Percentiles rank a stretch among this genome's conserved stretches.
Evolutionary conservation across 2,888 invertebrate genomes (phyloP).

Genomic region (Amaurobius ferox): DNA sequence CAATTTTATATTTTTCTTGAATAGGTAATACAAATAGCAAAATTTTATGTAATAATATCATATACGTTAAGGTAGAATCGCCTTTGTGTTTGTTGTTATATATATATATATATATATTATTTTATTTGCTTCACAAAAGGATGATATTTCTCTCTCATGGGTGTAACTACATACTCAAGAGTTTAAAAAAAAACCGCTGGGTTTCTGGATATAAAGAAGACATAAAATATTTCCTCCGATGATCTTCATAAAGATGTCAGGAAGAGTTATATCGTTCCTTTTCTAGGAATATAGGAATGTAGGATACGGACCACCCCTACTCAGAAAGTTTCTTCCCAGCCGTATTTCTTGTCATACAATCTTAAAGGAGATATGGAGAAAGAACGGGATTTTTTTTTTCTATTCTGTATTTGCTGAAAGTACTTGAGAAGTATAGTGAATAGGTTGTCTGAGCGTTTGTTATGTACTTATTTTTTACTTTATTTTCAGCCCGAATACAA

Average conservation of each 20-base stretch:
- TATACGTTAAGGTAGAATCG: too few species aligned
- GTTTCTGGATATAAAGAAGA: constrained; percentile 6
- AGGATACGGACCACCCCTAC: constrained; percentile 14
- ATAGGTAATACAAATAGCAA: too few species aligned
- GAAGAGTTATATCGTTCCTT: constrained; percentile 56
- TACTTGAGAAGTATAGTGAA: not conserved
- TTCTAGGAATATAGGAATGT: constrained; percentile 25
- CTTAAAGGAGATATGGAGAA: not conserved
- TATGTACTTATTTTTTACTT: not conserved
- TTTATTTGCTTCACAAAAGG: too few species aligned
- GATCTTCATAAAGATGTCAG: constrained; percentile 68
- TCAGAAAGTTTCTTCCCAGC: constrained; percentile 1
- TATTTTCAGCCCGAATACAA: not conserved
- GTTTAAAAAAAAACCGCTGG: too few species aligned
- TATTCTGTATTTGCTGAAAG: not conserved
- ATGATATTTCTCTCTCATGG: too few species aligned
- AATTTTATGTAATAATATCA: too few species aligned
- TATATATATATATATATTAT: too few species aligned
- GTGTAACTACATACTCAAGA: too few species aligned
- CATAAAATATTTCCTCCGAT: constrained; percentile 50
- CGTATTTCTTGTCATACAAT: not conserved
- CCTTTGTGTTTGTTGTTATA: too few species aligned
- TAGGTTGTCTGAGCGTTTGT: not conserved
- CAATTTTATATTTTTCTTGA: too few species aligned
- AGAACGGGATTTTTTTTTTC: not conserved